phyloP scores from a whole-genome alignment of 1,140 invertebrate genomes.

The Bicyclus anynana region DNA sequence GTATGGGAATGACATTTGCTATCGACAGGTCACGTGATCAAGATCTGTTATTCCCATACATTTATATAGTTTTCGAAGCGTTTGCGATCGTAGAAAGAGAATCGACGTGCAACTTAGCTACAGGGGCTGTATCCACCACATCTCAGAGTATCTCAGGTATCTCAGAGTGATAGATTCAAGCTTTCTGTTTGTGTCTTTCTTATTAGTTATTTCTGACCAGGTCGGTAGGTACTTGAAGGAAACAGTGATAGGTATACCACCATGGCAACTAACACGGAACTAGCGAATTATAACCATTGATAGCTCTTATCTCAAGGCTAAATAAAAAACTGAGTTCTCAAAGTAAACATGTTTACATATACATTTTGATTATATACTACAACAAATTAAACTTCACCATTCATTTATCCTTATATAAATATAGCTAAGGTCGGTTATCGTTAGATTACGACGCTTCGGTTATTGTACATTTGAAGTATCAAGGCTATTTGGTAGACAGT shows the following conservation, averaged over 20 bases:
- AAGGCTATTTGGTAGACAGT: constrained; percentile 1
- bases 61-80: no score
- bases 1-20: no score
- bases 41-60: no score
- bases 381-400: neutral
- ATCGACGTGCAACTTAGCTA: no score
- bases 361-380: neutral
- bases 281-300: constrained; percentile 2
- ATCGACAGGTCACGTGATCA: no score
- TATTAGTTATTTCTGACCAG: no score
- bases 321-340: constrained; percentile 8
- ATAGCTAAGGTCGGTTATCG: neutral
- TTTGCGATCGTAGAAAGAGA: no score
- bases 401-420: neutral
- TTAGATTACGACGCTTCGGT: neutral
- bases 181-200: no score
- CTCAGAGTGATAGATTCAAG: no score
- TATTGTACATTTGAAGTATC: neutral
- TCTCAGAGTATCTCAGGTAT: no score
- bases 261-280: neutral
- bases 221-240: neutral
- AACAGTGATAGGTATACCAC: neutral
- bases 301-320: constrained; percentile 16
- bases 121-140: no score
- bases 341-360: constrained; percentile 24